A percentile compares a stretch with the other conserved stretches of the same genome.
Conservation (phyloP, 1,140 invertebrate genomes). For the Anadara kagoshimensis region DNA sequence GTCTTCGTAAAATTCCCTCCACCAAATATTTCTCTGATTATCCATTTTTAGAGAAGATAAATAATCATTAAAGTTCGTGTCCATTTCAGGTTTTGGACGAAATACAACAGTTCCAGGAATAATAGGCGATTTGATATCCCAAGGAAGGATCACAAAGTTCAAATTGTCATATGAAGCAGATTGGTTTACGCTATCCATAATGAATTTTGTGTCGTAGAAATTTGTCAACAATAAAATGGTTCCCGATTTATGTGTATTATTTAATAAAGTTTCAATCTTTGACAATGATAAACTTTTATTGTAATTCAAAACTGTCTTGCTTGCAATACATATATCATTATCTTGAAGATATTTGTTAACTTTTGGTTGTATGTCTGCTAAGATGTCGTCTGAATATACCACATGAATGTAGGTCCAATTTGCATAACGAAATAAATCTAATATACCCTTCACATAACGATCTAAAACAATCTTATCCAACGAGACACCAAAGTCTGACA, state of each 20-base stretch:
- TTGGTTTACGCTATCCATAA: background rate
- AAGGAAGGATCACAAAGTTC: conserved; percentile 2
- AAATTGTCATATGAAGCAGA: background rate
- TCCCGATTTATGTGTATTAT: background rate
- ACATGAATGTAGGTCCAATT: conserved; percentile 11
- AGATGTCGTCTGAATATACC: background rate
- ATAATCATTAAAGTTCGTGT: background rate
- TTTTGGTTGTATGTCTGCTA: background rate
- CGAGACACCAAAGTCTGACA: background rate
- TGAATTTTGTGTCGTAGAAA: conserved; percentile 5
- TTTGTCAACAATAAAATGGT: conserved; percentile 19
- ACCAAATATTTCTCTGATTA: background rate
- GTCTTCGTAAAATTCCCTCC: conserved; percentile 19
- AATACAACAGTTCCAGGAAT: conserved; percentile 5
- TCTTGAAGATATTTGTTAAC: background rate
- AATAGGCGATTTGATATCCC: background rate
- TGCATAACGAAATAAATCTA: background rate
- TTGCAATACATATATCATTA: conserved; percentile 8
- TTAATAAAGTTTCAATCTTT: background rate
- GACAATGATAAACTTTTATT: background rate
- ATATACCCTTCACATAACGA: background rate
- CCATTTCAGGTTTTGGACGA: background rate
- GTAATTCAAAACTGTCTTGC: background rate
- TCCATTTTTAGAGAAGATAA: background rate
- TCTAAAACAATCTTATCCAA: background rate